Percentiles rank a stretch among this genome's conserved stretches.
These are phyloP conservation scores for Ramphastos sulfuratus DNA, from an alignment of 2,113 vertebrate species.

Conservation along the genomic window DNA sequence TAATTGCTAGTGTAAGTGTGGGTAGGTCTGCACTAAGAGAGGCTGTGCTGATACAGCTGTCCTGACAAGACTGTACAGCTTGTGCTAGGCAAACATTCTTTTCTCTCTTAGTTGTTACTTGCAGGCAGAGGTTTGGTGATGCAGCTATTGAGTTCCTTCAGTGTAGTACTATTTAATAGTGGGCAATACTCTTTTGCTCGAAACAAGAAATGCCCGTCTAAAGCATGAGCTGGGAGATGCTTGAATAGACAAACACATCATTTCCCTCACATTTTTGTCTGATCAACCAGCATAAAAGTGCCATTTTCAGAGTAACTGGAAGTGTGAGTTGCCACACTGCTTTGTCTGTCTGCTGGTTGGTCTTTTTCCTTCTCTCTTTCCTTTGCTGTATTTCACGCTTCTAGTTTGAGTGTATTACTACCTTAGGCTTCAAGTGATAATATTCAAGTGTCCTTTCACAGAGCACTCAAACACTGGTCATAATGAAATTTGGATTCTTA, in stretches of 20 bases:
- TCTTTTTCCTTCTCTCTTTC: not conserved
- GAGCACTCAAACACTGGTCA: not conserved
- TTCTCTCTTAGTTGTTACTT: not conserved
- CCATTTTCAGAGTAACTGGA: not conserved
- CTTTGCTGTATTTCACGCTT: not conserved
- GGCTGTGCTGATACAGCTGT: not conserved
- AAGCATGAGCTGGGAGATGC: not conserved
- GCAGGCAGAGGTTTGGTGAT: not conserved
- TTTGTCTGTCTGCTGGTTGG: not conserved
- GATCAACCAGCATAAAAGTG: not conserved
- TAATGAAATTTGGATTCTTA: not conserved
- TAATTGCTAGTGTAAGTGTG: not conserved
- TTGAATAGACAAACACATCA: not conserved
- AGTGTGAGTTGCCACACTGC: not conserved
- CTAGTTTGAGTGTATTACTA: not conserved
- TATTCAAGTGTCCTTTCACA: not conserved
- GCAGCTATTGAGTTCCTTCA: not conserved
- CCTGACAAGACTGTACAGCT: not conserved
- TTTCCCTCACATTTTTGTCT: not conserved
- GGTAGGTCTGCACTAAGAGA: not conserved
- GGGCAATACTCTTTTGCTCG: not conserved
- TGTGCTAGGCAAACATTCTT: not conserved
- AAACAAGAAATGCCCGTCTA: not conserved
- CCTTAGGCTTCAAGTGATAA: not conserved
- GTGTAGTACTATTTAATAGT: not conserved